These are phyloP conservation scores for Malaclemys terrapin DNA, from an alignment of 2,113 vertebrate genomes.

Conservation along the genomic window DNA sequence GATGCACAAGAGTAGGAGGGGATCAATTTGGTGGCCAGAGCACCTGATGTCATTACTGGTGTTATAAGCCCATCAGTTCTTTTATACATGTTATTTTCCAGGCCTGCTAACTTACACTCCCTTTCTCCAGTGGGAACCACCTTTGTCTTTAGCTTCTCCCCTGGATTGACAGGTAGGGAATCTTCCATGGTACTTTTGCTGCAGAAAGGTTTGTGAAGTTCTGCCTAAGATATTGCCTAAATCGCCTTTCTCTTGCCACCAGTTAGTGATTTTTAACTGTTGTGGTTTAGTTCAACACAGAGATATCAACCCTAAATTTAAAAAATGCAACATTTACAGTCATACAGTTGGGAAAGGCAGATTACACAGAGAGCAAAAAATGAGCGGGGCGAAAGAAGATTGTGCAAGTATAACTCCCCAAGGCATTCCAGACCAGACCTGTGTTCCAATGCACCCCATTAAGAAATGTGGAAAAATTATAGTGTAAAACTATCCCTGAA, in stretches of 20 bases:
- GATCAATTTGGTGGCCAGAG: not conserved
- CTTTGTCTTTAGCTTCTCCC: not conserved
- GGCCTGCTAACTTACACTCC: not conserved
- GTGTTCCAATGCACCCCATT: not conserved
- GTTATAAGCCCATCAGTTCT: not conserved
- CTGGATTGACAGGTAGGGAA: not conserved
- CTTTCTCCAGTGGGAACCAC: not conserved
- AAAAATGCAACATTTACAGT: not conserved
- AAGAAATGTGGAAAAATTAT: not conserved
- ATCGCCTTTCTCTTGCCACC: not conserved
- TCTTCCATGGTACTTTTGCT: not conserved
- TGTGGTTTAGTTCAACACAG: not conserved
- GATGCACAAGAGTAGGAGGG: not conserved
- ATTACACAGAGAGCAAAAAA: not conserved
- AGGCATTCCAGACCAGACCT: not conserved
- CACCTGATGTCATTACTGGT: not conserved
- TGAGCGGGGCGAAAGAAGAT: not conserved
- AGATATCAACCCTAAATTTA: not conserved
- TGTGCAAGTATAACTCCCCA: not conserved
- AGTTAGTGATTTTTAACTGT: not conserved
- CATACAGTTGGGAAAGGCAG: slow-evolving; percentile 4
- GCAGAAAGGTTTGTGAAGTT: not conserved
- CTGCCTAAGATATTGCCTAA: not conserved
- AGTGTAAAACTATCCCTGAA: not conserved
- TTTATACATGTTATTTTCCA: not conserved